Evolutionary conservation across 1,140 invertebrate species (phyloP).

Genomic region (Ceratoteleas bidentatus): DNA sequence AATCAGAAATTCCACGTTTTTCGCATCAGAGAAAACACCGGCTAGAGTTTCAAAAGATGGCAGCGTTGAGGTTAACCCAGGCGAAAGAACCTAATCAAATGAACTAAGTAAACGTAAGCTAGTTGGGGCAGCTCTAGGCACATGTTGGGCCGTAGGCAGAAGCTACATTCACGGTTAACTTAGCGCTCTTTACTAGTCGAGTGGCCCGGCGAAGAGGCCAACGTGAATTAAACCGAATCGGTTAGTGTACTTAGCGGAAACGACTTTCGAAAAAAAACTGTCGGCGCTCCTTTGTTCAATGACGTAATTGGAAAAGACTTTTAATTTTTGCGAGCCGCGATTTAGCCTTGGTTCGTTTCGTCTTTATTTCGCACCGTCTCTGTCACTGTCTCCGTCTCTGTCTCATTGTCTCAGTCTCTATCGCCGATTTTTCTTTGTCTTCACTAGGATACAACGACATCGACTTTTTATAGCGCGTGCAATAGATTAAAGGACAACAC

Average conservation of each 20-base stretch:
- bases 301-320: constrained; percentile 60
- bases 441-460: constrained; percentile 32
- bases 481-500: constrained; percentile 18
- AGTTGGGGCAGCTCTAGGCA: constrained; percentile 49
- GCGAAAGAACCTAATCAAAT: constrained; percentile 49
- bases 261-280: constrained; percentile 52
- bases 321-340: constrained; percentile 26
- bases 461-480: constrained; percentile 42
- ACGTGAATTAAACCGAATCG: constrained; percentile 65
- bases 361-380: not conserved
- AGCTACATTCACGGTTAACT: constrained; percentile 58
- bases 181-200: constrained; percentile 58
- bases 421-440: not conserved
- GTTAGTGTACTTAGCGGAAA: constrained; percentile 53
- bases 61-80: no score
- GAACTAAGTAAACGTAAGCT: constrained; percentile 43
- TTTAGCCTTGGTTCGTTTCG: not conserved
- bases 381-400: not conserved
- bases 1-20: no score
- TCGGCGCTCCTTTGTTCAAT: constrained; percentile 51
- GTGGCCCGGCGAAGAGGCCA: constrained; percentile 55
- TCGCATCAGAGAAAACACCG: no score
- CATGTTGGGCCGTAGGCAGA: constrained; percentile 47
- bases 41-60: no score
- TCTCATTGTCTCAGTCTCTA: constrained; percentile 1